Conservation (phyloP, 2,113 vertebrate genomes). For the Macrotis lagotis region DNA sequence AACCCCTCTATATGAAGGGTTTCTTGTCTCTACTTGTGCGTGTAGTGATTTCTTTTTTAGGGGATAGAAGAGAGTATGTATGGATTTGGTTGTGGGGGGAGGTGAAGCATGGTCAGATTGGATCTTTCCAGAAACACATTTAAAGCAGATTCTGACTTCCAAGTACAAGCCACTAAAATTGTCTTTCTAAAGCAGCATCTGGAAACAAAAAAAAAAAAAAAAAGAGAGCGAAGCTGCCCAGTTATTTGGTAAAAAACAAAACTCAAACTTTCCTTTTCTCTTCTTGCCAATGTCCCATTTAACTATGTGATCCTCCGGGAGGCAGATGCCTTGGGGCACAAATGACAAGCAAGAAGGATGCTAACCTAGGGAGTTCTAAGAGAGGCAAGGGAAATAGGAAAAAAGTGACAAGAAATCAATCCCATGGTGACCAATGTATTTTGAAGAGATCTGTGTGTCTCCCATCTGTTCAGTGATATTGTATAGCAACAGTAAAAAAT, state of each 20-base stretch:
- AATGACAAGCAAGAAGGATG: not conserved
- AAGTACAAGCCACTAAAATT: slow-evolving; percentile 48
- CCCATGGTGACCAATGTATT: not conserved
- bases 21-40: not conserved
- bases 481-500: not conserved
- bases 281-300: slow-evolving; percentile 61
- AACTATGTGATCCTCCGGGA: slow-evolving; percentile 43
- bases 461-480: not conserved
- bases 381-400: not conserved
- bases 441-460: not conserved
- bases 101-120: not conserved
- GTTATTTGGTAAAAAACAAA: slow-evolving; percentile 71
- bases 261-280: slow-evolving; percentile 67
- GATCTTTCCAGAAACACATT: slow-evolving; percentile 60
- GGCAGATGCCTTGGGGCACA: not conserved
- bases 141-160: slow-evolving; percentile 64
- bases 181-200: slow-evolving; percentile 74
- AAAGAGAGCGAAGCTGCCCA: slow-evolving; percentile 66
- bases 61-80: not conserved
- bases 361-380: not conserved
- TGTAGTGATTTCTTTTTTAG: not conserved
- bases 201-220: slow-evolving; percentile 73
- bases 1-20: not conserved
- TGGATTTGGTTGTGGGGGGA: not conserved
- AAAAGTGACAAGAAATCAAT: not conserved